Evolutionary conservation across 2,113 vertebrate genomes (phyloP), one percentile per base, ranked within the genome.

Genomic region (Marcusenius ussheri): DNA sequence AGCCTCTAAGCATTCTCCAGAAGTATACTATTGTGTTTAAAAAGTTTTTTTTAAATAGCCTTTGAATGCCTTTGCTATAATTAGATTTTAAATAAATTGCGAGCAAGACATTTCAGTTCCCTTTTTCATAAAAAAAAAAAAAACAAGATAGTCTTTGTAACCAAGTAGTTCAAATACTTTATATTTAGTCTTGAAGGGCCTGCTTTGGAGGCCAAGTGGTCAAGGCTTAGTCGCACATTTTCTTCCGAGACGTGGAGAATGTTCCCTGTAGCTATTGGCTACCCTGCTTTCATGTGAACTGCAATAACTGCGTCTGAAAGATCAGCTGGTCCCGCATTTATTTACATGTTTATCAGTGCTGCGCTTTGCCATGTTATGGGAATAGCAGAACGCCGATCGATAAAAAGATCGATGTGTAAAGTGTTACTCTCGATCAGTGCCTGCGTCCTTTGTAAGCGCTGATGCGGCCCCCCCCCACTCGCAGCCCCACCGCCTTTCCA

Each of bases 131-230:
- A 51, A 8, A 27, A 87, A 17, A 17, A 35, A n/a, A 88, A 88
- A 50, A 47, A 15, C 9, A 47, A 5, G 15, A 35, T 10, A 89
- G 15, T 42, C 13, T 58, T 87, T 80, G 47, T 51, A 83, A 49
- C 47, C 24, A 49, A 50, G n/a, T 86, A 89, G 70, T 7, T 42
- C 3, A 47, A 24, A n/a, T 80, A 77, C 50, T 80, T 89, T 83
- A 42, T 56, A 89, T 80, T 51, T 47, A 27, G 70, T 89, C 88
- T 53, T 0, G 17, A 21, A 31, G 88, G 35, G 42, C 49, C 51
- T 6, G 31, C 49, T 83, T 39, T n/a, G 88, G 70, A 56, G 50
- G 74, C 88, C 74, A 89, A 89, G 35, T 42, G 49, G 50, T 89
- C 88, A 89, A 11, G 74, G 21, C 47, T 80, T 53, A 19, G 31